Base-by-base conservation (phyloP, 2,888 invertebrate genomes). In the Hirtodrosophila histrioides region DNA sequence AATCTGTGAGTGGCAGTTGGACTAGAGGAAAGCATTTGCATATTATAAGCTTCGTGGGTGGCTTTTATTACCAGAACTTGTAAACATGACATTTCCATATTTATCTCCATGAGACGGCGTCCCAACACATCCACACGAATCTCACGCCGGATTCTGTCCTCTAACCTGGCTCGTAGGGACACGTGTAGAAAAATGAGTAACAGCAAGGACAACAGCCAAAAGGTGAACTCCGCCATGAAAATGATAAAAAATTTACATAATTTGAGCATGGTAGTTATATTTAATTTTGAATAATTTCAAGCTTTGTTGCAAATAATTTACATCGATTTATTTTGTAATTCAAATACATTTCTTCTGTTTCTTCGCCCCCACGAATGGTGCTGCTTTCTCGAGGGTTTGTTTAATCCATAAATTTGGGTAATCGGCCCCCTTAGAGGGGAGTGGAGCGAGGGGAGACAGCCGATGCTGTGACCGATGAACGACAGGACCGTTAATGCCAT, bases 71-170 rank as follows among this genome's bases (percentile, higher is more conserved):
- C 70, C 70, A 69, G 78, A 73, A 69, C 81, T 79, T 83, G 82
- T 79, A 81, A 83, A 83, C 84, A 83, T 81, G 79, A 84, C 75
- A 79, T 83, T 77, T 84, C 79, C 81, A 84, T 83, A 81, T 81
- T 84, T 81, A 75, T 78, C 75, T 78, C 57, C 65, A 74, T 69
- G 70, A 62, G 66, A 49, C 69, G 27, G 12, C 37, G 4, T 23
- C 12, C 33, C 31, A 45, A 60, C 48, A 67, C 53, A 58, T 44
- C 45, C 53, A 23, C 53, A 60, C 31, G 44, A 41, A 68, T 48
- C 54, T 53, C 49, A 50, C 37, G 40, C 49, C 40, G 48, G 17
- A 11, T 51, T 56, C 51, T 36, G 40, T 12, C 23, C 7, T 43
- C 41, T 33, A 54, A 46, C 54, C 50, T 50, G 49, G 49, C 31